These are phyloP conservation scores for Axea sp. DNA, from an alignment of 2,888 invertebrate species.

Conservation along the genomic window DNA sequence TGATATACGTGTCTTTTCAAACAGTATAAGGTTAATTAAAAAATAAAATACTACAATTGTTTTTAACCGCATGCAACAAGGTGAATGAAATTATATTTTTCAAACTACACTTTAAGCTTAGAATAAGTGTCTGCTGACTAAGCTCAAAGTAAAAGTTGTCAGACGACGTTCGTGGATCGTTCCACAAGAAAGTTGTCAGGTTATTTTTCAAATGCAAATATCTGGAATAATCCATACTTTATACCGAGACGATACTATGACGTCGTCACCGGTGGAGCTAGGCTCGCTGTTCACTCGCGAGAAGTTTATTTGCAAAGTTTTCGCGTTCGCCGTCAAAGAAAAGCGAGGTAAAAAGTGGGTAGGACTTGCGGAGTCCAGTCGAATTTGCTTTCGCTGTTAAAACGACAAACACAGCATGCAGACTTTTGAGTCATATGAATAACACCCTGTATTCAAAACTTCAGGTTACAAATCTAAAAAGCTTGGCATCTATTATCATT, in stretches of 20 bases:
- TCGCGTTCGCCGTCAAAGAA: constrained; percentile 60
- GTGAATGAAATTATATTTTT: constrained; percentile 22
- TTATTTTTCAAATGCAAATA: constrained; percentile 78
- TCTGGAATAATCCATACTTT: constrained; percentile 78
- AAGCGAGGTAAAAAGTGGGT: constrained; percentile 46
- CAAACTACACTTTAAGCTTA: constrained; percentile 59
- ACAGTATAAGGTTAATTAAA: too few relatives aligned
- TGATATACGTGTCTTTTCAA: too few relatives aligned
- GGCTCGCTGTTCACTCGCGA: constrained; percentile 67
- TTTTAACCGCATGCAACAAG: constrained; percentile 17
- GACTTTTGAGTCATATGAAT: constrained; percentile 50
- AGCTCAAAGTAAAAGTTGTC: constrained; percentile 62
- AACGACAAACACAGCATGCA: constrained; percentile 48
- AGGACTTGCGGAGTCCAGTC: constrained; percentile 50
- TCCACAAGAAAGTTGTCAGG: constrained; percentile 70
- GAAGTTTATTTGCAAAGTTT: constrained; percentile 75
- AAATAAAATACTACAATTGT: too few relatives aligned
- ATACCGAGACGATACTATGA: constrained; percentile 73
- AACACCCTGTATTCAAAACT: constrained; percentile 35
- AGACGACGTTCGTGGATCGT: constrained; percentile 57
- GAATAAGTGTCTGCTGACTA: constrained; percentile 60
- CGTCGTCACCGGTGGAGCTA: constrained; percentile 65
- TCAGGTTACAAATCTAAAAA: constrained; percentile 10
- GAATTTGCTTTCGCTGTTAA: constrained; percentile 52
- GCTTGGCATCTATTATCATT: too few relatives aligned